Conservation (phyloP, 2,113 vertebrate species). For the Origma solitaria region DNA sequence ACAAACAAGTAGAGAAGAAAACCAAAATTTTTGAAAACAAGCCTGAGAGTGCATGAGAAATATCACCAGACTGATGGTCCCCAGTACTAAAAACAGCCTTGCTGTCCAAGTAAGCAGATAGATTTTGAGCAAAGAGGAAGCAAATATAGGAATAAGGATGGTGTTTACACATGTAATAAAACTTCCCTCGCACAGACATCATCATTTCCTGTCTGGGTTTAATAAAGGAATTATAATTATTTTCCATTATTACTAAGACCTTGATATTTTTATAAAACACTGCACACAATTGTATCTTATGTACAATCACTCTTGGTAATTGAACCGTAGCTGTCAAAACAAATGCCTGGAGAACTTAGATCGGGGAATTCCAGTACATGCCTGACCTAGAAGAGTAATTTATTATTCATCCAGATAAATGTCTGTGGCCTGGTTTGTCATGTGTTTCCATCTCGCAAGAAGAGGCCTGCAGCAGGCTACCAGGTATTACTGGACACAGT, state of each 20-base stretch:
- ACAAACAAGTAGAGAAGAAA: not conserved
- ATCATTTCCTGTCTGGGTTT: not conserved
- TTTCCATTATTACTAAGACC: not conserved
- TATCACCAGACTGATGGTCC: not conserved
- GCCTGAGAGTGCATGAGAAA: not conserved
- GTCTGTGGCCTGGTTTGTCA: not conserved
- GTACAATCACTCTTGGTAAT: not conserved
- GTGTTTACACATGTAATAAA: not conserved
- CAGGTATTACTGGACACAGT: not conserved
- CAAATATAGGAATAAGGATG: not conserved
- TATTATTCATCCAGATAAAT: not conserved
- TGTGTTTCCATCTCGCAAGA: not conserved
- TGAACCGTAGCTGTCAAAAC: not conserved
- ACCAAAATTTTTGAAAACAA: not conserved
- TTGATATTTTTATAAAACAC: not conserved
- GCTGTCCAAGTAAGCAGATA: not conserved
- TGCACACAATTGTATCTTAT: not conserved
- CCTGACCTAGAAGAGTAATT: not conserved
- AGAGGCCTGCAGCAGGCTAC: not conserved
- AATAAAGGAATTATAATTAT: not conserved
- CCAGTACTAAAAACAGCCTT: not conserved
- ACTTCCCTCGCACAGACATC: not conserved
- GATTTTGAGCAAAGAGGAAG: not conserved
- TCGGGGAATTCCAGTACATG: not conserved
- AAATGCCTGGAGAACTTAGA: not conserved